Evolutionary conservation across 2,888 invertebrate genomes (phyloP).

Genomic region (Lepidocyrtoides sp.): DNA sequence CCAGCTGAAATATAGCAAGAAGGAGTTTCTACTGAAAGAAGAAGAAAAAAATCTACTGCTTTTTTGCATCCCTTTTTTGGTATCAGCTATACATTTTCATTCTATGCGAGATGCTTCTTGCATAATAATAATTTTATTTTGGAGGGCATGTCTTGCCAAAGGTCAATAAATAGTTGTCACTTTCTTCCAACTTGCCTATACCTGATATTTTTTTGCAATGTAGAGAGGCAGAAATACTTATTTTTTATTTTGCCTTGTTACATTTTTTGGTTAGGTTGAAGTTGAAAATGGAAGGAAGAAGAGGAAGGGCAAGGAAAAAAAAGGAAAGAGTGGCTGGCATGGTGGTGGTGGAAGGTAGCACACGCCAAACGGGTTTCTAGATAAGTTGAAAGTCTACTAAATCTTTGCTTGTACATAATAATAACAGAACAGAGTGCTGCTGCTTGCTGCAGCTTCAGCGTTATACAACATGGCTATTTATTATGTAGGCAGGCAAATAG

Average conservation of each 20-base stretch:
- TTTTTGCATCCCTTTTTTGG: no score
- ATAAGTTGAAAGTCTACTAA: constrained; percentile 64
- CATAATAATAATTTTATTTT: constrained; percentile 61
- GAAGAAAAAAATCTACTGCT: no score
- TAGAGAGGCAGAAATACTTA: no score
- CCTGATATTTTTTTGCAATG: background rate
- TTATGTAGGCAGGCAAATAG: background rate
- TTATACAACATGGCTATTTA: background rate
- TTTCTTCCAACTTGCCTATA: constrained; percentile 51
- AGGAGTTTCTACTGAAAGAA: no score
- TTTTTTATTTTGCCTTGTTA: background rate
- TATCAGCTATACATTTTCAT: no score
- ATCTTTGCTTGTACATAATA: constrained; percentile 45
- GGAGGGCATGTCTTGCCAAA: constrained; percentile 63
- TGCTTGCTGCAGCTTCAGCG: no score
- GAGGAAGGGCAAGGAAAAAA: background rate
- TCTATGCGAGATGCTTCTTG: no score
- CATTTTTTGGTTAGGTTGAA: no score
- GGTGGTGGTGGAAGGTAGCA: background rate
- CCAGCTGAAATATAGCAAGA: background rate
- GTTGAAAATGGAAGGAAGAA: background rate
- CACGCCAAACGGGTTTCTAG: constrained; percentile 46
- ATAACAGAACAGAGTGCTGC: no score
- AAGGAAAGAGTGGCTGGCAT: background rate
- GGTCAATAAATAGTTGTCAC: constrained; percentile 79